Percentiles rank a stretch among this genome's conserved stretches.
These are phyloP conservation scores for Athalia rosae DNA, from an alignment of 2,888 invertebrate species.

Conservation along the genomic window DNA sequence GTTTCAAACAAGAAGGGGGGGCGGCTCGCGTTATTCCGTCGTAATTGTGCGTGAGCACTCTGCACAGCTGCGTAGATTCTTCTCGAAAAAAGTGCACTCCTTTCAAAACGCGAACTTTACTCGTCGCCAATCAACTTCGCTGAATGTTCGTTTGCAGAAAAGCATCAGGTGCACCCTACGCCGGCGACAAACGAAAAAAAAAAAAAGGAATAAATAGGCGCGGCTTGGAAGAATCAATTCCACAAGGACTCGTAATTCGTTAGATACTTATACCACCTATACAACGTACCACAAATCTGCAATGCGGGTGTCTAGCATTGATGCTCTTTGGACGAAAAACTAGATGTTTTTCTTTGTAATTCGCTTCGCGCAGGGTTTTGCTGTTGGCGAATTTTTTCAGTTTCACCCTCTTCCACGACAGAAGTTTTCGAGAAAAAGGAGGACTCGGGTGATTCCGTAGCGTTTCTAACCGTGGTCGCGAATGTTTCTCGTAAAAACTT, in stretches of 20 bases:
- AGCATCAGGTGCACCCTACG: no score
- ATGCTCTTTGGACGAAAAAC: neutral
- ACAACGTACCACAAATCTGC: neutral
- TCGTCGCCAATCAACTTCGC: neutral
- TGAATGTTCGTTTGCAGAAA: no score
- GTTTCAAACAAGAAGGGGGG: neutral
- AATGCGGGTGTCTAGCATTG: neutral
- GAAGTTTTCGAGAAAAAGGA: no score
- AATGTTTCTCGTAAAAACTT: no score
- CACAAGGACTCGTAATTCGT: neutral
- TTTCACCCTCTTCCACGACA: neutral
- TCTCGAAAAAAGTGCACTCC: neutral
- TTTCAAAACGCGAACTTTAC: neutral
- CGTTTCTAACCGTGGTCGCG: no score
- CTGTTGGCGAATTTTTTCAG: neutral
- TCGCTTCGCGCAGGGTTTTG: neutral
- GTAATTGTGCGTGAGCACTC: slow-evolving; percentile 21
- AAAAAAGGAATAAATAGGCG: neutral
- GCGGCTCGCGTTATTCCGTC: neutral
- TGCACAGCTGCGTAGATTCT: neutral
- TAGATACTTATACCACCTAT: neutral
- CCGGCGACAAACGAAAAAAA: neutral
- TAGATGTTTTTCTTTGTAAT: neutral
- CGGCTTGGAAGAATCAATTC: neutral
- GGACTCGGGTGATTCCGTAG: no score